Percentiles rank a stretch among this genome's conserved stretches.
Evolutionary conservation across 2,113 vertebrate genomes (phyloP).

Genomic region (Brienomyrus longianalis): DNA sequence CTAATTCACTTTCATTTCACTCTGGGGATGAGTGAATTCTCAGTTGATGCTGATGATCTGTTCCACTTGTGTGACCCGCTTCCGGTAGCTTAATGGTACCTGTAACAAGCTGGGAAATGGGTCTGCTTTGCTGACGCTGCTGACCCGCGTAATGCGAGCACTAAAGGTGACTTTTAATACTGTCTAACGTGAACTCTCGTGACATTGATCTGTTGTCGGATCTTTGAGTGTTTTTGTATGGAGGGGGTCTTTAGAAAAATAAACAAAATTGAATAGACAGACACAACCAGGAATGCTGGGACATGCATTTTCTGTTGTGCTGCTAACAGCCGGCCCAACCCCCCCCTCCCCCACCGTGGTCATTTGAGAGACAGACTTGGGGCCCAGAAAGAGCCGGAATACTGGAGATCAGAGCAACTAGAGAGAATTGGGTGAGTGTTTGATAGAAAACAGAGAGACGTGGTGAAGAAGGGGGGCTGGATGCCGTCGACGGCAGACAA

Average conservation of each 20-base stretch:
- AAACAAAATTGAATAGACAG: neutral
- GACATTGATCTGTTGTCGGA: neutral
- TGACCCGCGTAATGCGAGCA: neutral
- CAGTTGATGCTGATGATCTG: neutral
- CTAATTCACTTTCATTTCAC: slow-evolving; percentile 21
- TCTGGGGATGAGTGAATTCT: neutral
- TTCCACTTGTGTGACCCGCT: neutral
- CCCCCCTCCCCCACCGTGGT: neutral
- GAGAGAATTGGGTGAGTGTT: neutral
- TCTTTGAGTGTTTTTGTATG: neutral
- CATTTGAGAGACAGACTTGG: neutral
- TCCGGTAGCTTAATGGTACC: neutral
- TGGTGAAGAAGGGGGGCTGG: no score
- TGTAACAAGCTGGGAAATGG: neutral
- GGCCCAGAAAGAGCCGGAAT: neutral
- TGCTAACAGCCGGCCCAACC: neutral
- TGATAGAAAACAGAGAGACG: neutral
- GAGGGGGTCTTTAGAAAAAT: neutral
- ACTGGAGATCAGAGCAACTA: neutral
- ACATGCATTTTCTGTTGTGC: neutral
- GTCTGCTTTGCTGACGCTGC: neutral
- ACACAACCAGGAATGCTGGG: neutral
- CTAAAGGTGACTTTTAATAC: neutral
- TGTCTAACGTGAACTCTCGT: neutral
- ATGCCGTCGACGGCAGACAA: neutral